A percentile compares a stretch with the other conserved stretches of the same genome.
phyloP scores from a whole-genome alignment of 2,888 invertebrate genomes.

The Polietes domitor region DNA sequence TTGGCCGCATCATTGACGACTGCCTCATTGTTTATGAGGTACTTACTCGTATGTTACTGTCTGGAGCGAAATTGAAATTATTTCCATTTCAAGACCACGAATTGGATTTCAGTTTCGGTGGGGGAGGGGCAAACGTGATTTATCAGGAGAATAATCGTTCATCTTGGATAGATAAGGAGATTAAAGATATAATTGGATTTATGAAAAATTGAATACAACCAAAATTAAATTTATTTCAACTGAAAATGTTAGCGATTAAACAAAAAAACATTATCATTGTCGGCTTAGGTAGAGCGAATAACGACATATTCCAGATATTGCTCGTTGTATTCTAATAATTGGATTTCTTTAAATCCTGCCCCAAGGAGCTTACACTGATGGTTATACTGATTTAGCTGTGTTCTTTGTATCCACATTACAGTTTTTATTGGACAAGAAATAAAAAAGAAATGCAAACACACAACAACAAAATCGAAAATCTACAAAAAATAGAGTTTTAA shows the following conservation, averaged over 20 bases:
- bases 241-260: not conserved
- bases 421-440: too few relatives aligned
- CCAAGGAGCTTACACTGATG: too few relatives aligned
- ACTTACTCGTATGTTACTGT: not conserved
- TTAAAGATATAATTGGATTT: conserved; percentile 3
- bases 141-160: not conserved
- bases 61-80: conserved; percentile 12
- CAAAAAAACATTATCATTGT: not conserved
- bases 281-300: too few relatives aligned
- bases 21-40: not conserved
- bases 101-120: not conserved
- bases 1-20: not conserved
- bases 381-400: too few relatives aligned
- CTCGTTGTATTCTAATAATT: too few relatives aligned
- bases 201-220: not conserved
- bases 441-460: too few relatives aligned
- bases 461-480: too few relatives aligned
- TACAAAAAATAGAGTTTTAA: too few relatives aligned
- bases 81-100: conserved; percentile 8
- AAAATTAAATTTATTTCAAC: not conserved
- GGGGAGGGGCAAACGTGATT: not conserved
- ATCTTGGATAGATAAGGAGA: not conserved
- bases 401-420: too few relatives aligned
- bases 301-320: too few relatives aligned
- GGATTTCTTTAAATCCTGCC: too few relatives aligned